Evolutionary conservation across 2,797 vertebrate genomes (phyloP), one percentile per base, ranked within the genome.

Genomic region (Coccyzus lansbergi): DNA sequence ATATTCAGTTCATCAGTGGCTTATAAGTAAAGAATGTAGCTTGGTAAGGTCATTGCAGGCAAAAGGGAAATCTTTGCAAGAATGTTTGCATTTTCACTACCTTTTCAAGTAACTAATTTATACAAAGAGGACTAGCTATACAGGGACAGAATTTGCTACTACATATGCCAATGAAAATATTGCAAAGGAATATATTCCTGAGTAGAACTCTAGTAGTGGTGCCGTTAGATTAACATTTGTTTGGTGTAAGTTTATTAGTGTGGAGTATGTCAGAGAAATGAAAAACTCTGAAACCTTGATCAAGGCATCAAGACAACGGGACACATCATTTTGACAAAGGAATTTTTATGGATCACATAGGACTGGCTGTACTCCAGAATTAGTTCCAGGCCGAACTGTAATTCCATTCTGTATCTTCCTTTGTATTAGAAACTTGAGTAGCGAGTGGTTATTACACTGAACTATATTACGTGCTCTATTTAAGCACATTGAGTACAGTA

Each of bases 291-390:
- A 92, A 96, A 92, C 80, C 58, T 92, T 89, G 90, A 90, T 94
- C 80, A 88, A 94, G 53, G 88, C 89, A 88, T 94, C 86, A 95
- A 92, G 92, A 91, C 88, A 94, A 88, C n/a, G 4, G 86, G 78
- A 80, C 72, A 82, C 86, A 94, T 96, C 62, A 86, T 94, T 94
- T 75, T 96, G 96, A 95, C 92, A 83, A 38, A 81, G 81, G 86
- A 96, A 96, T 96, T 96, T 95, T 96, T 97, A 91, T 85, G 80
- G 80, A 94, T 96, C 24, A 63, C 72, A 77, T 92, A 88, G 80
- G 58, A 90, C 42, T 94, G 90, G 71, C 84, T 90, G 71, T 83
- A 80, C 65, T 94, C 75, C 92, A 96, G 86, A 76, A 74, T 80
- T 92, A 93, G 56, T 92, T 96, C 88, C 96, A 96, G 83, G 76